Conservation (phyloP, 2,888 invertebrate species). For the Agelastica alni region DNA sequence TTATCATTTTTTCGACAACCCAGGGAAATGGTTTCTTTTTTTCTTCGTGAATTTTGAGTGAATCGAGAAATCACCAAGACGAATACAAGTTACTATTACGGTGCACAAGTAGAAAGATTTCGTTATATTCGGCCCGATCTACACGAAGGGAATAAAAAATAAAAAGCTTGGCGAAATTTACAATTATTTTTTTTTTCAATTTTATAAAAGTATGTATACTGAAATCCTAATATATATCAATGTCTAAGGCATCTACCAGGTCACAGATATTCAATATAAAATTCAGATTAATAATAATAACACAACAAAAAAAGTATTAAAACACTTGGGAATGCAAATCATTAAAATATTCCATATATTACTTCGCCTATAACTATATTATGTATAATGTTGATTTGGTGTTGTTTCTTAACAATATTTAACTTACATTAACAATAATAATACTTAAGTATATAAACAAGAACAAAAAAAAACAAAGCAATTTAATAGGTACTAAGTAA, state of each 20-base stretch:
- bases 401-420: slow-evolving; percentile 28
- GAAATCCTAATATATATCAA: slow-evolving; percentile 42
- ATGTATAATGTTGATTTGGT: slow-evolving; percentile 36
- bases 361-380: slow-evolving; percentile 28
- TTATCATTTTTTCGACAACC: too few relatives aligned
- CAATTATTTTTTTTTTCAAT: slow-evolving; percentile 8
- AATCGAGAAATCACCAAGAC: too few relatives aligned
- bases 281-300: slow-evolving; percentile 36
- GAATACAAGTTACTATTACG: too few relatives aligned
- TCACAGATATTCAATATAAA: slow-evolving; percentile 46
- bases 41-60: too few relatives aligned
- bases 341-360: slow-evolving; percentile 20
- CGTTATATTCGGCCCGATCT: too few relatives aligned
- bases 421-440: slow-evolving; percentile 25
- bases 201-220: slow-evolving; percentile 12
- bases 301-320: slow-evolving; percentile 36
- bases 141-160: not conserved
- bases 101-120: too few relatives aligned
- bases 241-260: slow-evolving; percentile 51
- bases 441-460: slow-evolving; percentile 18
- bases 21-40: too few relatives aligned
- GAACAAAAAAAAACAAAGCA: not conserved
- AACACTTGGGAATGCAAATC: slow-evolving; percentile 37
- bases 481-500: too few relatives aligned
- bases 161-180: slow-evolving; percentile 7